Percentiles rank a stretch among this genome's conserved stretches.
phyloP scores from a whole-genome alignment of 2,113 vertebrate species.

The Ceyx cyanopectus region DNA sequence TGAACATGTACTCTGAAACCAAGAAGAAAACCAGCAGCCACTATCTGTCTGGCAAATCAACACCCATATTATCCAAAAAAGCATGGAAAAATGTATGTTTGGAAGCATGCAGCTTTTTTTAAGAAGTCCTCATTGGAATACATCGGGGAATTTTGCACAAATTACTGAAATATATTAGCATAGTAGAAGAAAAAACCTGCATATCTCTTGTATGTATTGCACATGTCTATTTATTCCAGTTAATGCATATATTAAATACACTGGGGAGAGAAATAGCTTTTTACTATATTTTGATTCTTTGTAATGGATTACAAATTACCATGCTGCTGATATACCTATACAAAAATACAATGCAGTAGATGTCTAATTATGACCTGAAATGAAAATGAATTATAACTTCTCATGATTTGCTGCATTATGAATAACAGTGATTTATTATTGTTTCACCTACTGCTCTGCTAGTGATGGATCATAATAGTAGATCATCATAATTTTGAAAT shows the following conservation, averaged over 20 bases:
- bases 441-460: slow-evolving; percentile 68
- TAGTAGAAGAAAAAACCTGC: slow-evolving; percentile 8
- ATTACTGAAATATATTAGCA: slow-evolving; percentile 22
- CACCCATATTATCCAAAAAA: background rate
- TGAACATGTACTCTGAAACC: background rate
- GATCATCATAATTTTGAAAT: slow-evolving; percentile 79
- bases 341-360: slow-evolving; percentile 47
- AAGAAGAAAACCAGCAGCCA: background rate
- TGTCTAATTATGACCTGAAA: slow-evolving; percentile 71
- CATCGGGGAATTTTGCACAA: slow-evolving; percentile 18
- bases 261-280: slow-evolving; percentile 5
- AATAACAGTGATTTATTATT: slow-evolving; percentile 79
- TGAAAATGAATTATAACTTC: slow-evolving; percentile 72
- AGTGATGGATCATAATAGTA: slow-evolving; percentile 79
- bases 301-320: slow-evolving; percentile 53
- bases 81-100: background rate
- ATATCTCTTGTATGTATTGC: background rate
- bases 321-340: slow-evolving; percentile 46
- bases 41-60: background rate
- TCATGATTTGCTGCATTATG: slow-evolving; percentile 76
- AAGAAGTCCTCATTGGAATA: slow-evolving; percentile 17
- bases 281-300: slow-evolving; percentile 36
- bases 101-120: background rate
- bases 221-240: background rate
- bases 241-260: slow-evolving; percentile 7